Percentiles rank a stretch among this genome's conserved stretches.
These are phyloP conservation scores for Muraenolepis orangiensis DNA, from an alignment of 2,797 vertebrate genomes.

Conservation along the genomic window DNA sequence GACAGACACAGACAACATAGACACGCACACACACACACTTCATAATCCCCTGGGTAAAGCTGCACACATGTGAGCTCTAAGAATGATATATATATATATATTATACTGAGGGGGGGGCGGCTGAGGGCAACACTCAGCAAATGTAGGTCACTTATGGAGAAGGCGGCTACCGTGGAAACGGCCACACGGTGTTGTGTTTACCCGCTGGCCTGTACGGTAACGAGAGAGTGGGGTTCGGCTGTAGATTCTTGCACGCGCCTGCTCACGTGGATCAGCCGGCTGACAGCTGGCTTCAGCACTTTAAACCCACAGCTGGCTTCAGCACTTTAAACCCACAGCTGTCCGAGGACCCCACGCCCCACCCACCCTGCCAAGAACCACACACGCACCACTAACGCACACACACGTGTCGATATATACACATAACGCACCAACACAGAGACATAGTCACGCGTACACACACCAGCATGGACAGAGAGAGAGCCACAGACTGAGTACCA, in stretches of 20 bases:
- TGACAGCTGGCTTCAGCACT: conserved; percentile 67
- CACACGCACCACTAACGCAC: not conserved
- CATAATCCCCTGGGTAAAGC: conserved; percentile 56
- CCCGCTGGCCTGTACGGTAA: conserved; percentile 23
- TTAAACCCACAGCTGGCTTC: conserved; percentile 69
- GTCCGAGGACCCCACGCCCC: conserved; percentile 41
- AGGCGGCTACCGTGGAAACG: not conserved
- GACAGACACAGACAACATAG: not conserved
- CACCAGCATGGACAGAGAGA: too few relatives aligned
- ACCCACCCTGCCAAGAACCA: conserved; percentile 6
- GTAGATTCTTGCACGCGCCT: conserved; percentile 75
- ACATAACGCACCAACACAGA: not conserved
- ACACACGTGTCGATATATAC: not conserved
- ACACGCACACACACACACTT: too few relatives aligned
- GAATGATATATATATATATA: not conserved
- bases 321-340: conserved; percentile 65
- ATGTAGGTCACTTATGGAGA: not conserved
- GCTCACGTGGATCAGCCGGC: conserved; percentile 63
- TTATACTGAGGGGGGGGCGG: too few relatives aligned
- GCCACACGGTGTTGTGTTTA: not conserved
- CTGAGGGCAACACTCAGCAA: too few relatives aligned
- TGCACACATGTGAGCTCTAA: conserved; percentile 41
- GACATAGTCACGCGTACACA: not conserved
- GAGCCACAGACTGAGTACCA: too few relatives aligned
- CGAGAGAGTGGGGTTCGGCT: conserved; percentile 63